These are phyloP conservation scores for Conus ventricosus DNA, from an alignment of 1,140 invertebrate genomes.

Conservation along the genomic window DNA sequence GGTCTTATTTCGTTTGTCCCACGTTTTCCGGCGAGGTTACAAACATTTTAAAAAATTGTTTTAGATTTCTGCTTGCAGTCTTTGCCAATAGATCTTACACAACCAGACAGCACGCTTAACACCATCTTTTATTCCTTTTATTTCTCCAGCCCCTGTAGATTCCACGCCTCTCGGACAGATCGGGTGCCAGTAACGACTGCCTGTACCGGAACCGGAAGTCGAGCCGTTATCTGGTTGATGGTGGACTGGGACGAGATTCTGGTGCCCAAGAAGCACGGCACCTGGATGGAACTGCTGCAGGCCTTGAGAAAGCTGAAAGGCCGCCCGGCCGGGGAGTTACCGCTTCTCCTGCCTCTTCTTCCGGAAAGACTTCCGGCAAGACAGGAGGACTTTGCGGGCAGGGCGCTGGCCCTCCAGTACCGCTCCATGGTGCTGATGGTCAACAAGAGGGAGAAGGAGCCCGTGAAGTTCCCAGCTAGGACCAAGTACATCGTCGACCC, in stretches of 20 bases:
- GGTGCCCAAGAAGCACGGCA: neutral
- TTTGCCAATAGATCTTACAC: too few relatives aligned
- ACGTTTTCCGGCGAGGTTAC: too few relatives aligned
- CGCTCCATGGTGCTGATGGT: neutral
- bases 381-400: neutral
- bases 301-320: neutral
- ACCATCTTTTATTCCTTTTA: too few relatives aligned
- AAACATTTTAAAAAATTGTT: too few relatives aligned
- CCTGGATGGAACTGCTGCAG: neutral
- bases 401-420: neutral
- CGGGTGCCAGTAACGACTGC: slow-evolving; percentile 5
- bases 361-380: neutral
- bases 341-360: neutral
- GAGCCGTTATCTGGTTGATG: neutral
- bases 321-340: neutral
- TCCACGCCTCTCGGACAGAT: slow-evolving; percentile 7
- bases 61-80: too few relatives aligned
- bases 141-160: neutral
- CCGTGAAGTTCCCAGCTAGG: neutral
- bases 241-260: neutral
- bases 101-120: too few relatives aligned
- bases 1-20: too few relatives aligned
- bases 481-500: slow-evolving; percentile 18
- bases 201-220: neutral
- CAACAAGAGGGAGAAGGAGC: neutral